These are phyloP conservation scores for Botia almorhae DNA, from an alignment of 2,797 vertebrate species.

Conservation along the genomic window DNA sequence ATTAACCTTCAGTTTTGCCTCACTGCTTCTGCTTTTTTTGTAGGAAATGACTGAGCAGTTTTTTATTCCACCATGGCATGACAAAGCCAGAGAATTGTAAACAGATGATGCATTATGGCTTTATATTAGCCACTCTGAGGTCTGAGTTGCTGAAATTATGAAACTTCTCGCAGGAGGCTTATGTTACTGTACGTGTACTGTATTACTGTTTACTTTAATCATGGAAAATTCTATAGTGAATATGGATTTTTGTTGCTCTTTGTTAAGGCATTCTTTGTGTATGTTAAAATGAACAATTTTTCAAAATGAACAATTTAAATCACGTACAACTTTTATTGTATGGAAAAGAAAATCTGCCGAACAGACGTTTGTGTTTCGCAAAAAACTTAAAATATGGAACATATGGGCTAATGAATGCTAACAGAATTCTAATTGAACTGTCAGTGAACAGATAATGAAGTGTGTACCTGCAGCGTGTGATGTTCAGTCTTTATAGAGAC, in stretches of 20 bases:
- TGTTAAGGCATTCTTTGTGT: neutral
- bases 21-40: slow-evolving; percentile 28
- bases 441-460: neutral
- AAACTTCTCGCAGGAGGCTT: neutral
- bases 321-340: no score
- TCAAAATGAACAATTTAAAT: no score
- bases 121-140: neutral
- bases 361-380: no score
- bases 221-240: neutral
- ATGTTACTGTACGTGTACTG: neutral
- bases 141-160: neutral
- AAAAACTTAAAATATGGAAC: no score
- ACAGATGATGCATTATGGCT: neutral
- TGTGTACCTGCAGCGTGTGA: neutral
- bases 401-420: no score
- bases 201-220: neutral
- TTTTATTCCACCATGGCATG: slow-evolving; percentile 10
- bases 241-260: neutral
- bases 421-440: no score
- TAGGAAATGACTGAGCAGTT: slow-evolving; percentile 10
- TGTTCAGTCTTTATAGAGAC: neutral
- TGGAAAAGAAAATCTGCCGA: no score
- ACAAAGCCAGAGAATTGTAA: slow-evolving; percentile 1
- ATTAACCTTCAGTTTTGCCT: slow-evolving; percentile 45
- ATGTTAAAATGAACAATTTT: no score